Base-by-base conservation (phyloP, 1,140 invertebrate genomes). In the Anagrus nilaparvatae region DNA sequence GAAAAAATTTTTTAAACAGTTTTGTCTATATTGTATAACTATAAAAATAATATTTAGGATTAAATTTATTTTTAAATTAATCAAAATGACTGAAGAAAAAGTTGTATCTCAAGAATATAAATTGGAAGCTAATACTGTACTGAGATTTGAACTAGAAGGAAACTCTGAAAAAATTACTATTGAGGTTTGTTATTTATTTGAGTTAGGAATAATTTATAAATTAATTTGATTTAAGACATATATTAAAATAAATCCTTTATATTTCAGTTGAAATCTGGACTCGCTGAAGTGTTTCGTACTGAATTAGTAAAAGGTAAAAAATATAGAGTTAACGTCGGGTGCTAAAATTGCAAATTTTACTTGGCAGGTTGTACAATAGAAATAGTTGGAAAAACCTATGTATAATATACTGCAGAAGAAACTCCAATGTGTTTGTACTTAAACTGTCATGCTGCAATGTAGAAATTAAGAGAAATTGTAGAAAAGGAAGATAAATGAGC, bases 251-350 rank as follows among this genome's bases (percentile, higher is more conserved):
- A 12, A 29, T 33, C 34, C 17, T 27, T 23, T 48, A 27, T 27
- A 40, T 27, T 50, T 46, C 50, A 92, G 83, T 64, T 95, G 12
- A 80, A 85, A 56, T 78, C 67, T 56, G 94, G 94, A 9, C 74
- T 84, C 48, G 93, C 90, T 0, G 95, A 99, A 73, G 76, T 98
- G 30, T 99, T 98, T 72, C 96, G 96, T 0, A 93, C 92, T 0
- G 95, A 98, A 68, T 60, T 99, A 41, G 85, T 94, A 0, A 87
- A 89, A 65, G 87, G 87, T 14, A 96, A 92, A 66, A 78, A 81
- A 13, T 98, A 97, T 65, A 80, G 81, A 79, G 46, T 97, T 98
- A 60, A 74, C 76, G 18, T 72, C 81, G 3, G 91, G 93, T 3
- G 84, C 90, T 2, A 97, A 97, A 71, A 81, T 95, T 9, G 94